A percentile compares a stretch with the other conserved stretches of the same genome.
Conservation (phyloP, 2,888 invertebrate genomes). For the Saturnia pavonia region DNA sequence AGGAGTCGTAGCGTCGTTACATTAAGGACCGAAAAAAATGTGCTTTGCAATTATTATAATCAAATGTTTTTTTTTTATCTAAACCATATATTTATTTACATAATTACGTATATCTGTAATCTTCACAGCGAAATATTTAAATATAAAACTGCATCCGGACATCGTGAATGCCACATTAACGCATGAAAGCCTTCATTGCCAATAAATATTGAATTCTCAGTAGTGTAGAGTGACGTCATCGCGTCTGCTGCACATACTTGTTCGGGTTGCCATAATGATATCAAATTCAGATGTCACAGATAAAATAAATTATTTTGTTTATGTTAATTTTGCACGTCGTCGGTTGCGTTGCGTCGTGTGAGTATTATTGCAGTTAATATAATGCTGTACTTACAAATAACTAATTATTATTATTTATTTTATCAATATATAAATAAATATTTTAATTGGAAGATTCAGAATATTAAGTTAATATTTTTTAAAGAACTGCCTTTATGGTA, state of each 20-base stretch:
- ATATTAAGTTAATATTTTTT: no score
- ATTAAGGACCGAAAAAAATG: no score
- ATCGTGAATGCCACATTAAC: background rate
- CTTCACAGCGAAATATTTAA: slow-evolving; percentile 7
- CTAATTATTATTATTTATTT: background rate
- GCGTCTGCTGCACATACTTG: background rate
- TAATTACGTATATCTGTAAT: background rate
- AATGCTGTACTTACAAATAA: no score
- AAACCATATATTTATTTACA: no score
- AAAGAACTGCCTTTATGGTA: no score
- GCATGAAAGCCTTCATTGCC: slow-evolving; percentile 8
- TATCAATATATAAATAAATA: no score
- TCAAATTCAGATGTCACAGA: background rate
- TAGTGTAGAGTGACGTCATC: background rate
- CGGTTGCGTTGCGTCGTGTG: background rate
- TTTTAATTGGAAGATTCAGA: no score
- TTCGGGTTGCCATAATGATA: background rate
- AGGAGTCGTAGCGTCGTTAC: no score
- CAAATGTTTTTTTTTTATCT: no score
- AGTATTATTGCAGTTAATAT: background rate
- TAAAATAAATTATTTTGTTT: background rate
- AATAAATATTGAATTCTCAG: background rate
- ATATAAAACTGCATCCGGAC: slow-evolving; percentile 12
- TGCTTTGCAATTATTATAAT: no score
- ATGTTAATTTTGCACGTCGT: background rate